These are phyloP conservation scores for Rutpela maculata DNA, from an alignment of 2,888 invertebrate genomes.

Conservation along the genomic window DNA sequence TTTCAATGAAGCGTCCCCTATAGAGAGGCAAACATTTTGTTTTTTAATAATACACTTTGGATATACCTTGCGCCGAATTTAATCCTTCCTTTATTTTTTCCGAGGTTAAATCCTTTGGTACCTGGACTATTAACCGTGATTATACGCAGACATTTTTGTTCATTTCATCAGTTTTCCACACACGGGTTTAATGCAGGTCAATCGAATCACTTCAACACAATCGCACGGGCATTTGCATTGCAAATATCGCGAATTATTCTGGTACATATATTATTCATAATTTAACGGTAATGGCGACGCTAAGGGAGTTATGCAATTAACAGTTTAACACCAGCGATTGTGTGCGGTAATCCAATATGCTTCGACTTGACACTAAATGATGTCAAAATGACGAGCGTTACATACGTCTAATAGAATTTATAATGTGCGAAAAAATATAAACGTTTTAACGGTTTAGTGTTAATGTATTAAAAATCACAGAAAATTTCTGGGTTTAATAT, in stretches of 20 bases:
- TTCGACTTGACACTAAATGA: not conserved
- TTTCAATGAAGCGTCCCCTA: too few species aligned
- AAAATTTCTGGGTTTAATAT: too few species aligned
- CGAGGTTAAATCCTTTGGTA: too few species aligned
- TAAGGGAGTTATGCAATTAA: slow-evolving; percentile 26
- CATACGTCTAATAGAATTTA: too few species aligned
- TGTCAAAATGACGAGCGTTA: not conserved
- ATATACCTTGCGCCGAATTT: too few species aligned
- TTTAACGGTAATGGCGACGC: slow-evolving; percentile 24
- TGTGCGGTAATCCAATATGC: slow-evolving; percentile 16
- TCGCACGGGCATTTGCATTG: slow-evolving; percentile 24
- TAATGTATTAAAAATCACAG: too few species aligned
- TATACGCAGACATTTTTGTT: slow-evolving; percentile 3
- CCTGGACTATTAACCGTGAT: too few species aligned
- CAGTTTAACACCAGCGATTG: slow-evolving; percentile 27
- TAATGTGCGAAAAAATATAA: too few species aligned
- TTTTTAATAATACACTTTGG: too few species aligned
- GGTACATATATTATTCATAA: slow-evolving; percentile 34
- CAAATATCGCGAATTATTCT: slow-evolving; percentile 25
- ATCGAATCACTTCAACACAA: slow-evolving; percentile 11
- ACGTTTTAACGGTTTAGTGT: too few species aligned
- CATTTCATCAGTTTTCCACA: slow-evolving; percentile 7
- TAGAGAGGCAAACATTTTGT: too few species aligned
- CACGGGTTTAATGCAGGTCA: slow-evolving; percentile 10
- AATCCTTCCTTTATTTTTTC: too few species aligned